Evolutionary conservation across 2,888 invertebrate genomes (phyloP), one percentile per base, ranked within the genome.

Genomic region (Salticus scenicus): DNA sequence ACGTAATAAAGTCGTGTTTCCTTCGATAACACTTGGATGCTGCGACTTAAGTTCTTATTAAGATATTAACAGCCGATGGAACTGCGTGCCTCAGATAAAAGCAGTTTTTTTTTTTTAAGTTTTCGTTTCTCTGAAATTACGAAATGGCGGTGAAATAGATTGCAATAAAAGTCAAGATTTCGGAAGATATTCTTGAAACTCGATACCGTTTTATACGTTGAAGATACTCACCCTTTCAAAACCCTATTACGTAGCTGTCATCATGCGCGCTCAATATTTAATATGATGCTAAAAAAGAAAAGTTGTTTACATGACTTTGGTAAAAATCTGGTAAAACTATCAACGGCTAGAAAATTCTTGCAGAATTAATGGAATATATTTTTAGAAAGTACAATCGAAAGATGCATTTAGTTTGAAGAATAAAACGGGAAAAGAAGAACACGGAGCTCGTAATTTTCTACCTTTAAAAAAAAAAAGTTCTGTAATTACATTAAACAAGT

Each of bases 1-100:
- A 85, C 84, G 84, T 85, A 85, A 85, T 79, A 79, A 85, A 79
- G 63, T 42, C 78, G 57, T 74, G 78, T 74, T 85, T 73, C 74
- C 64, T 63, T 64, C 47, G 76, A 41, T 66, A 71, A 64, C 63
- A 71, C 64, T 31, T 51, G 24, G 84, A 57, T 57, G n/a, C n/a
- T n/a, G 57, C 57, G 57, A 57, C 84, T 85, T 78, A 79, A 79
- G 78, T 71, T 74, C 84, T 84, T 77, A 84, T 84, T 84, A 85
- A 85, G 84, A 85, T 85, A 79, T 85, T 85, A 85, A 79, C 74
- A 67, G 72, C 20, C 24, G 17, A 33, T 31, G 47, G 30, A 42
- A 28, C 70, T 37, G 42, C 41, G 20, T 37, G 42, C 42, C 12
- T 10, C 8, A 27, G 42, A 70, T 66, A 66, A 70, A 70, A 41